These are phyloP conservation scores for Pachydiplax longipennis DNA, from an alignment of 2,888 invertebrate genomes.

Conservation along the genomic window DNA sequence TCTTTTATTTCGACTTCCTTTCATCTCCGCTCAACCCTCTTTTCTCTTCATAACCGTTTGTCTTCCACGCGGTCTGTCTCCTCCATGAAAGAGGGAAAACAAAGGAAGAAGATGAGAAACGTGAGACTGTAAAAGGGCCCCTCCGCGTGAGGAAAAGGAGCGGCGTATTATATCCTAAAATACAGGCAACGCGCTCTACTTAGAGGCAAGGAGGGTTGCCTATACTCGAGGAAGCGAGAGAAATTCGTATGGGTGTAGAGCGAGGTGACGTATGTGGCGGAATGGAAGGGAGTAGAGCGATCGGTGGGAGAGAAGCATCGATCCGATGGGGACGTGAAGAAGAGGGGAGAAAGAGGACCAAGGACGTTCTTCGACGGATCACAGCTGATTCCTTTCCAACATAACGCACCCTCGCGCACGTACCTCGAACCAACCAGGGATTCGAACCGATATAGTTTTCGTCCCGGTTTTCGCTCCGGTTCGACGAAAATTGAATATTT, in stretches of 20 bases:
- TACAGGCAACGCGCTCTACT: background rate
- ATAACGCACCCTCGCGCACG: background rate
- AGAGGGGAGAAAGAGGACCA: background rate
- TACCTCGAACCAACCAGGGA: too few species aligned
- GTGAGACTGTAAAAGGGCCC: background rate
- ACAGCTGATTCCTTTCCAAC: background rate
- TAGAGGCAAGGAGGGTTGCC: background rate
- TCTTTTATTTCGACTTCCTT: background rate
- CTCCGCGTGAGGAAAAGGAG: background rate
- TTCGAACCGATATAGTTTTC: too few species aligned
- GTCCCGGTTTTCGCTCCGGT: too few species aligned
- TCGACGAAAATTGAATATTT: too few species aligned
- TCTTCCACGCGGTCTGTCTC: background rate
- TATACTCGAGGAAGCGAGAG: background rate
- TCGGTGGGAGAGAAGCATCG: background rate
- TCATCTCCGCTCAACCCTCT: background rate
- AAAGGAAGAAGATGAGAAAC: background rate
- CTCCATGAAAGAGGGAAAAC: background rate
- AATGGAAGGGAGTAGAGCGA: background rate
- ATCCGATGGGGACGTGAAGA: background rate
- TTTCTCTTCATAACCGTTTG: background rate
- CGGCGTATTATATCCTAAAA: background rate
- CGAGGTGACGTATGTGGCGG: background rate
- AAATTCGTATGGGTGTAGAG: background rate
- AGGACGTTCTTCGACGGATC: background rate